Base-by-base conservation (phyloP, 2,888 invertebrate species). In the Lordiphosa andalusiaca region DNA sequence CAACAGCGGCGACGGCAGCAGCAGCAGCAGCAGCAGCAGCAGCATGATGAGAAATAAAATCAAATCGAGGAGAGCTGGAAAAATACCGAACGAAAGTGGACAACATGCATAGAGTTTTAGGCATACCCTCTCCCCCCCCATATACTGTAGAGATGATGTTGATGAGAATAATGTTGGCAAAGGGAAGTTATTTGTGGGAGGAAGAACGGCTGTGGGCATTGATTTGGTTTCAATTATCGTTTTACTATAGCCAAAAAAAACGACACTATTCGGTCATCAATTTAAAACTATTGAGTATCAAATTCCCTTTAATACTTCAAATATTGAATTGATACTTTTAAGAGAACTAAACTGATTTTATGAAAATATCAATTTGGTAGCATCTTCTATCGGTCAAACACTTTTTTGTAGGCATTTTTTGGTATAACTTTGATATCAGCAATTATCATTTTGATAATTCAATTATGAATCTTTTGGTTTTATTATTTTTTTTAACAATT, bases 31-130 rank as follows among this genome's bases (percentile, higher is more conserved):
- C 56, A 47, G 13, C 19, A 50, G 19, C 3, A 19, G 47, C 60
- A 57, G 30, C 13, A 12, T 23, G 25, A 38, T 52, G 50, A 44
- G 47, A 57, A 46, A 61, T 30, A 39, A 19, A 69, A 60, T 82
- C 75, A 82, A 68, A 84, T 62, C 62, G 56, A 71, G 75, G 30
- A 42, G 42, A 46, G 38, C 19, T 38, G 7, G 36, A 37, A 33
- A 38, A 23, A 41, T 19, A 52, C 30, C 30, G 36, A 52, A 44
- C 53, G 10, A 53, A 12, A 57, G 55, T 54, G 37, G 12, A 51
- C 37, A 36, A 40, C 64, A 56, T 13, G 38, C 40, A 47, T 42
- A 49, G 42, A 19, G 47, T 44, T 57, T 12, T 33, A 30, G 7
- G 6, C 36, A 41, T 51, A 37, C 39, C 12, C 9, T 6, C 3